These are phyloP conservation scores for Homalodisca vitripennis DNA, from an alignment of 1,140 invertebrate genomes.

Conservation along the genomic window DNA sequence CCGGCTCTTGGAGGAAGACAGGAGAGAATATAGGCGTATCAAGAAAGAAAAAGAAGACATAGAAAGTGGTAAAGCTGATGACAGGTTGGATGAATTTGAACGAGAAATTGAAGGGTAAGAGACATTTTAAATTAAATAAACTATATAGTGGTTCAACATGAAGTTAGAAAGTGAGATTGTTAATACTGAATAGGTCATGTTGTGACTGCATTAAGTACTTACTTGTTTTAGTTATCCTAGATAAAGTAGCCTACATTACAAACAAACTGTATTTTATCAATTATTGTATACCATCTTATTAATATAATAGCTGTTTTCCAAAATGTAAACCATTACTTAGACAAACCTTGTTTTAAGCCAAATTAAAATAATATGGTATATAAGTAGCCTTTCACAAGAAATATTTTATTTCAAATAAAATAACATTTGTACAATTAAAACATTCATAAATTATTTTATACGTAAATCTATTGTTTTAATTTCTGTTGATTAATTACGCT, in stretches of 20 bases:
- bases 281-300: no score
- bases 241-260: no score
- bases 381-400: not conserved
- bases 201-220: not conserved
- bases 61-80: conserved; percentile 59
- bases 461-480: not conserved
- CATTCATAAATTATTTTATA: not conserved
- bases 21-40: conserved; percentile 67
- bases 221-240: not conserved
- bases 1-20: conserved; percentile 64
- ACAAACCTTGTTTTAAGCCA: no score
- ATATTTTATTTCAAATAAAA: not conserved
- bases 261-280: no score
- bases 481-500: not conserved
- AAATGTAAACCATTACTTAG: no score
- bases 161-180: not conserved
- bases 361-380: not conserved
- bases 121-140: conserved; percentile 11
- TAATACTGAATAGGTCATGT: not conserved
- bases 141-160: not conserved
- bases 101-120: conserved; percentile 64
- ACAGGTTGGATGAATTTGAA: conserved; percentile 70
- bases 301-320: no score
- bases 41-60: conserved; percentile 61
- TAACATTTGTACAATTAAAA: not conserved